Evolutionary conservation across 2,113 vertebrate genomes (phyloP), one percentile per base, ranked within the genome.

Genomic region (Syrmaticus mikado): DNA sequence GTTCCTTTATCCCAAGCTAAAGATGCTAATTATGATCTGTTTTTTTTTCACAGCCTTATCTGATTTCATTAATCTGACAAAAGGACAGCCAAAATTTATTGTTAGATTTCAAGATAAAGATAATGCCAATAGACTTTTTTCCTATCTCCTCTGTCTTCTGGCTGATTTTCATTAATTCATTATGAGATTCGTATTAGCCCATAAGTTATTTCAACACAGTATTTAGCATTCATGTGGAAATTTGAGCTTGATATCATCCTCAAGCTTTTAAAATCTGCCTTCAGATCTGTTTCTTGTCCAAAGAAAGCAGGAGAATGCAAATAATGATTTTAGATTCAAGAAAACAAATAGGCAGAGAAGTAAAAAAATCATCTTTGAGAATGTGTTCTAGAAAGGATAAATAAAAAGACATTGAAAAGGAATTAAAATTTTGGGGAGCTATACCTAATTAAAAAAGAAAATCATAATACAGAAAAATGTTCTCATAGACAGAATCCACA

Each of bases 91-190:
- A 95, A 93, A 89, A 87, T 87, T 76, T 64, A 74, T 79, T 88
- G 94, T 86, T 79, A 89, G 77, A 72, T 95, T 93, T 86, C 90
- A 53, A 90, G 90, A 96, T 93, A 94, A 95, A 90, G 90, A 96
- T 93, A 94, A 95, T 78, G 43, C 15, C 90, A 94, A 93, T 70
- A 91, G 50, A 58, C 28, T 52, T 22, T 6, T 86, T 50, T 27
- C 45, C 18, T 30, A 20, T 68, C n/a, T 84, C 66, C 81, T 82
- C 40, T 60, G 77, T 45, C 67, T 92, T 89, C 87, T 92, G 84
- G 87, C 67, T 89, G 73, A 79, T 85, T 85, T 93, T 93, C 58
- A 30, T 85, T 76, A 45, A 30, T 30, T 92, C 74, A 25, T 73
- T 85, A n/a, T 13, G 73, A 76, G 62, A 20, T 30, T 92, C 14